Conservation (phyloP, 2,888 invertebrate species). For the Hirtodrosophila cameraria region DNA sequence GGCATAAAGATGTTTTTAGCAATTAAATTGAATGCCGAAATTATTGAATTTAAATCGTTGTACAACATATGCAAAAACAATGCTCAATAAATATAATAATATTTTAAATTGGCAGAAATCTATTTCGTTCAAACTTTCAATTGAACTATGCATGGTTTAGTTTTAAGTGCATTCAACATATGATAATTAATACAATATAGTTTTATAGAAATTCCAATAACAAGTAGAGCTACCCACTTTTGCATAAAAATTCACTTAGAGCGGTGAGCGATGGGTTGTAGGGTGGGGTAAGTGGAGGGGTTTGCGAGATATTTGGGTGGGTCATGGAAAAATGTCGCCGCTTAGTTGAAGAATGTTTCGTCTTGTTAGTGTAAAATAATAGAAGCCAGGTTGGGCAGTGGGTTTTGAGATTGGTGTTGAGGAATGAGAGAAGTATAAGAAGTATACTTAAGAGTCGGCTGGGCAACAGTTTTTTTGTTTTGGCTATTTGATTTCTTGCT, state of each 20-base stretch:
- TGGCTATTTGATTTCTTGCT: slow-evolving; percentile 35
- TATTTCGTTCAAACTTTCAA: too few relatives aligned
- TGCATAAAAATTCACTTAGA: slow-evolving; percentile 60
- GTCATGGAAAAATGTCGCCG: slow-evolving; percentile 43
- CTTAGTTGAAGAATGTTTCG: slow-evolving; percentile 57
- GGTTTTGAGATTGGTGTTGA: background rate
- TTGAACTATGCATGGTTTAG: too few relatives aligned
- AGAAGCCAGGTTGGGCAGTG: slow-evolving; percentile 28
- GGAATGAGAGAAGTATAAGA: background rate
- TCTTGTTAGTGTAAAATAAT: slow-evolving; percentile 76
- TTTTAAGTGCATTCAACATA: too few relatives aligned
- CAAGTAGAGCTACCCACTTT: slow-evolving; percentile 39
- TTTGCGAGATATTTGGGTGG: background rate
- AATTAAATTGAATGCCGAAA: too few relatives aligned
- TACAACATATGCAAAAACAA: too few relatives aligned
- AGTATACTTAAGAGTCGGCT: slow-evolving; percentile 12
- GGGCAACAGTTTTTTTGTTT: slow-evolving; percentile 36
- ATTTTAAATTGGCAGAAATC: too few relatives aligned
- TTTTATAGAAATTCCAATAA: slow-evolving; percentile 7
- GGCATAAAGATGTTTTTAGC: too few relatives aligned
- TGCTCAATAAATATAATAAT: too few relatives aligned
- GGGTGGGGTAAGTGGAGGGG: too few relatives aligned
- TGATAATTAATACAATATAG: too few relatives aligned
- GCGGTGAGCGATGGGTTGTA: slow-evolving; percentile 36
- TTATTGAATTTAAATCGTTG: too few relatives aligned